These are phyloP conservation scores for Dicranocentrus wangi DNA, from an alignment of 2,888 invertebrate species.

Conservation along the genomic window DNA sequence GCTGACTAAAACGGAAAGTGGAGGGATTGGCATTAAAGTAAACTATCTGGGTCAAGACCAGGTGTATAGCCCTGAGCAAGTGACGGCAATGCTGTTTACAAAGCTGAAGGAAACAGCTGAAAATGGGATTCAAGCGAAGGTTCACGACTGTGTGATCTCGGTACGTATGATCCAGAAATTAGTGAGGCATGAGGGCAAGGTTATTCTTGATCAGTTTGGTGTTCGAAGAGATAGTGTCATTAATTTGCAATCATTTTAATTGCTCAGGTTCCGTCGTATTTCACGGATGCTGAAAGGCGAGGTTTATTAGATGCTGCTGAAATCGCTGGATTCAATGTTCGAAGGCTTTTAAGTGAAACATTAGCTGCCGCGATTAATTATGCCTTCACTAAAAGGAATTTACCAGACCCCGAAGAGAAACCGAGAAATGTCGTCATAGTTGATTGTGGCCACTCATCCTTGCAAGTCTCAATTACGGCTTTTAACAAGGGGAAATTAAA, in stretches of 20 bases:
- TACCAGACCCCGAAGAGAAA: conserved; percentile 90
- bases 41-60: conserved; percentile 90
- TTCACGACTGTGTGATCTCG: conserved; percentile 94
- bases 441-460: conserved; percentile 93
- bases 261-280: conserved; percentile 86
- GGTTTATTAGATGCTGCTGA: conserved; percentile 92
- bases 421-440: conserved; percentile 95
- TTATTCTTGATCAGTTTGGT: no score
- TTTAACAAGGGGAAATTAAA: conserved; percentile 96
- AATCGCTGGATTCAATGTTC: conserved; percentile 94
- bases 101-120: conserved; percentile 95
- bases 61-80: conserved; percentile 92
- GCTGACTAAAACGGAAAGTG: conserved; percentile 84
- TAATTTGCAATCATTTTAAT: no score
- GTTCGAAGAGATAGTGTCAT: no score
- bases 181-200: no score
- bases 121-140: conserved; percentile 88
- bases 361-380: conserved; percentile 95
- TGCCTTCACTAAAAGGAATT: conserved; percentile 98
- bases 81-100: conserved; percentile 96
- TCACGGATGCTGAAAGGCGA: conserved; percentile 94
- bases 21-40: conserved; percentile 85
- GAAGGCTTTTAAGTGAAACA: conserved; percentile 97
- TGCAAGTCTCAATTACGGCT: conserved; percentile 92
- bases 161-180: no score